Base-by-base conservation (phyloP, 2,113 vertebrate genomes). In the Alethe castanea region DNA sequence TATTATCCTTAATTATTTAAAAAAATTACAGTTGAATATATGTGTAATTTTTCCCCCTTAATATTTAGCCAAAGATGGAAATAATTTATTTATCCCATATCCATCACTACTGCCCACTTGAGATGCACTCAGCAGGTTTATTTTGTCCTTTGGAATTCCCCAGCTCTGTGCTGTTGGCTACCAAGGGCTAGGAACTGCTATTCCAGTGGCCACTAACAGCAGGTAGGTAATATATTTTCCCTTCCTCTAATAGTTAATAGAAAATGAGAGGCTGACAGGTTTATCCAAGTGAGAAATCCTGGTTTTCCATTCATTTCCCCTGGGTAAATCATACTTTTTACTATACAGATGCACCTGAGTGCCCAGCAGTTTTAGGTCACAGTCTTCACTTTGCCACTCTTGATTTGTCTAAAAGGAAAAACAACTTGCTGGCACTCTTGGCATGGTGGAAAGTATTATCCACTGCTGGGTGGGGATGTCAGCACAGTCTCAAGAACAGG, bases 261-360 rank as follows among this genome's bases (percentile, higher is more conserved):
- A 74, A 83, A 79, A 92, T 23, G 69, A 91, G 77, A 73, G 67
- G 35, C 86, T 86, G 90, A 84, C 35, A 40, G 87, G 45, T 80
- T 89, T 92, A 77, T 88, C 66, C 57, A 84, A 81, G 88, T 90
- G 76, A 57, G 74, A 92, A 94, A 90, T 66, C 69, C 76, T 73
- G 48, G 67, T 25, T 92, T 94, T 70, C 67, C 24, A 33, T 90
- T 86, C 31, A 71, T 86, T 92, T 90, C 65, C 70, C n/a, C 14
- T 50, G 84, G 69, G 71, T 81, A 72, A 81, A 81, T 87, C n/a
- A 19, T 60, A 45, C 60, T 48, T 65, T 72, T 38, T 73, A 11
- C 88, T 86, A 16, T 19, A 45, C 40, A 67, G 66, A 53, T 88
- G 59, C 53, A 79, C 45, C 22, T 48, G 66, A 56, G 16, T 60